These are phyloP conservation scores for Alca torda DNA, from an alignment of 2,797 vertebrate genomes.

Conservation along the genomic window DNA sequence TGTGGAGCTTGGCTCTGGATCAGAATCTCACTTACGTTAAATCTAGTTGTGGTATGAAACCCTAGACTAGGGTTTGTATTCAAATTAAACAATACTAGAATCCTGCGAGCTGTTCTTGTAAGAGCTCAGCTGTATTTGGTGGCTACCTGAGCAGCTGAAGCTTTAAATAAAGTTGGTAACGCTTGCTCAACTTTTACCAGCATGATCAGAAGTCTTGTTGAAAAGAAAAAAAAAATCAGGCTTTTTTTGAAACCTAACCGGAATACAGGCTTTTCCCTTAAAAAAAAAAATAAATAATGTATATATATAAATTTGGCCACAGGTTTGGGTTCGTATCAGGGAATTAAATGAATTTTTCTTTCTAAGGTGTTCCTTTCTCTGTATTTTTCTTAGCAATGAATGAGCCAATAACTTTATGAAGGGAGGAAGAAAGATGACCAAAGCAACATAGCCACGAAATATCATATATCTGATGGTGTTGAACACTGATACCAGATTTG, in stretches of 20 bases:
- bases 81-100: constrained; percentile 45
- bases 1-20: constrained; percentile 38
- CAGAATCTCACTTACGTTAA: constrained; percentile 46
- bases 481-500: neutral
- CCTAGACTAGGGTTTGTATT: constrained; percentile 29
- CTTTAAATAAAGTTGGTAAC: neutral
- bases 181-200: neutral
- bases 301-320: too few relatives aligned
- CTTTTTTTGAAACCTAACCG: neutral
- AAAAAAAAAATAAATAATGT: neutral
- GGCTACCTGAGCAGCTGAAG: constrained; percentile 46
- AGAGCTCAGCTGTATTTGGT: constrained; percentile 15
- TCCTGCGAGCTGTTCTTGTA: constrained; percentile 2
- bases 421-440: neutral
- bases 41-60: constrained; percentile 23
- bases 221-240: neutral
- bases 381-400: neutral
- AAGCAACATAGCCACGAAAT: neutral
- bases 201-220: neutral
- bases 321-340: neutral
- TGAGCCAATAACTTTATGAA: neutral
- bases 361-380: neutral
- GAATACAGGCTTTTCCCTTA: neutral
- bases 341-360: neutral
- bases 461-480: neutral